Base-by-base conservation (phyloP, 2,888 invertebrate species). In the Trachelus stipa region DNA sequence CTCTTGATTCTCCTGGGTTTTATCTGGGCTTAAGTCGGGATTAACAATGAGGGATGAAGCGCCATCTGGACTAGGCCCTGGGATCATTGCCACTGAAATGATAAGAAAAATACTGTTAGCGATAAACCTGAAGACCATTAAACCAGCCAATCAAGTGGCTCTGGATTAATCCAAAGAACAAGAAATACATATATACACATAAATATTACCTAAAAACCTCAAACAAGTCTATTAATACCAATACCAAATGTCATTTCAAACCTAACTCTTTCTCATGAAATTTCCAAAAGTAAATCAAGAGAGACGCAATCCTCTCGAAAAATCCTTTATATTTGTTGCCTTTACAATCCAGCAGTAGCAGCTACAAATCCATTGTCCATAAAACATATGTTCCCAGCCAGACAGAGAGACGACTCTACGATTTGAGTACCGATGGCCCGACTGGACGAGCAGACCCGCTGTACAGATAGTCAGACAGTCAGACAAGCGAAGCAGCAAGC, bases 31-130 rank as follows among this genome's bases (percentile, higher is more conserved):
- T 84, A 85, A 87, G 85, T 82, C 79, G 81, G 88, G 88, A 90
- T 91, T 90, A 90, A 85, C 83, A 78, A 86, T 88, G 89, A 90
- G 87, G 88, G 89, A 90, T 89, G 89, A 88, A 87, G 81, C 85
- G 83, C 85, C 84, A 88, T 89, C 87, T 40, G 40, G 86, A 84
- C 83, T 83, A 80, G 86, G 82, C 85, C 85, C 82, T 37, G 82
- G 88, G 87, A 90, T 89, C 89, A 88, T 86, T 83, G 84, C 78
- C 79, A 81, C 77, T 79, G 40, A 40, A 40, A 87, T 85, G 90
- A 90, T 89, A 90, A 90, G 87, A 83, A 74, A 37, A 75, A 40
- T 31, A 69, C 31, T 11, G 71, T 33, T 12, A 31, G 71, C 71
- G 71, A 69, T 69, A 69, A 69, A 69, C 31, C 71, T 12, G 0